Base-by-base conservation (phyloP, 2,888 invertebrate species). In the Amorpha juglandis region DNA sequence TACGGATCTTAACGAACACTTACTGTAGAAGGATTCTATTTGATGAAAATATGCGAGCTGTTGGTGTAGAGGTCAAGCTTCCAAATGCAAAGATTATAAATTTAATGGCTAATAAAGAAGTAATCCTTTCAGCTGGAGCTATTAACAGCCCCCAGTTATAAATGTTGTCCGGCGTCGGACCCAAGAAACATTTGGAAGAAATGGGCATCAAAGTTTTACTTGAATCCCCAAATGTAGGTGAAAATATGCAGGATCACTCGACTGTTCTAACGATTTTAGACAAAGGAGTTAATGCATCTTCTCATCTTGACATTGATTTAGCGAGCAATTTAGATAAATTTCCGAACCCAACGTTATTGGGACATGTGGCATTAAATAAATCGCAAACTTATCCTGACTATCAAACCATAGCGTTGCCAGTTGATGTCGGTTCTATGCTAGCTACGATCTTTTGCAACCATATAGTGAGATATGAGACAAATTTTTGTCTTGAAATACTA, bases 111-210 rank as follows among this genome's bases (percentile, higher is more conserved):
- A 74, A 21, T 1, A 81, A 79, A 64, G 89, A 89, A 77, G 74
- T 88, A 0, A 77, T 89, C 33, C 42, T 89, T 63, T 88, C 87
- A 14, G 85, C 87, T 9, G 89, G 89, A 2, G 72, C 83, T 14
- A 70, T 88, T 1, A 86, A 80, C 51, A 82, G 79, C 62, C 89
- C 89, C 0, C 80, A 88, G 63, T 52, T 89, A 8, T 69, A 89
- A 8, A 88, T 89, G 87, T 67, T 87, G 7, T 89, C 89, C 2
- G 89, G 89, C 2, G 76, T 89, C 21, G 89, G 89, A 9, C 84
- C 86, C 1, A 77, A 73, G 55, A 67, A 79, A 0, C 79, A 89
- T 72, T 78, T 89, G 21, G 42, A 77, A 52, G 74, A 82, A 67
- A 70, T 80, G 38, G 71, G 72, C 12, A 83, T 88, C 35, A 45